phyloP scores from a whole-genome alignment of 2,113 vertebrate species.

The Onychorhynchus coronatus region DNA sequence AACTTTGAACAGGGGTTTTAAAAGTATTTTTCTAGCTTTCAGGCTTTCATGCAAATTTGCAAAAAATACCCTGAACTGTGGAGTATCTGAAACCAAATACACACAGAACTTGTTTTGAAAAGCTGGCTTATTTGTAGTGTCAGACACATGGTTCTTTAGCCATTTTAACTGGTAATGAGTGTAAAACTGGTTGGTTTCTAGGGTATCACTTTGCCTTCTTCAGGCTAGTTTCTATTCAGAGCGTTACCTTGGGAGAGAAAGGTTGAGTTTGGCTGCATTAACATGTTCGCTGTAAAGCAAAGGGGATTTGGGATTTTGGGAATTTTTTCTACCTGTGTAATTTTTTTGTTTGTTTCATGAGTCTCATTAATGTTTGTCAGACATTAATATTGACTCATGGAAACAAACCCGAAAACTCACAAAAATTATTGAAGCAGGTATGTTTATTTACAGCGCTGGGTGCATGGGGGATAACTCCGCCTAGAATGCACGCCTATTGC shows the following conservation, averaged over 20 bases:
- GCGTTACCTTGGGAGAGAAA: too few species aligned
- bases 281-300: not conserved
- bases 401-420: too few species aligned
- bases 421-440: too few species aligned
- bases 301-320: not conserved
- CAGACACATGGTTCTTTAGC: accelerated
- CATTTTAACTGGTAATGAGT: not conserved
- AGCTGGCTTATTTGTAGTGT: not conserved
- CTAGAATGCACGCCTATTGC: too few species aligned
- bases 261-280: not conserved
- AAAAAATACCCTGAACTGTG: not conserved
- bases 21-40: not conserved
- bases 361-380: not conserved
- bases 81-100: not conserved
- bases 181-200: not conserved
- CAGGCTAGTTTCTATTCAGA: not conserved
- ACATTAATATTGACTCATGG: too few species aligned
- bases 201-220: not conserved
- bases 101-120: not conserved
- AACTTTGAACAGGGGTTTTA: not conserved
- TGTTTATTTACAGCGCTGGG: too few species aligned
- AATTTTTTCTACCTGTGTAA: not conserved
- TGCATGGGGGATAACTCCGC: too few species aligned
- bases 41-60: not conserved
- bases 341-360: not conserved